Conservation (phyloP, 2,888 invertebrate species). For the Acrobasis suavella region DNA sequence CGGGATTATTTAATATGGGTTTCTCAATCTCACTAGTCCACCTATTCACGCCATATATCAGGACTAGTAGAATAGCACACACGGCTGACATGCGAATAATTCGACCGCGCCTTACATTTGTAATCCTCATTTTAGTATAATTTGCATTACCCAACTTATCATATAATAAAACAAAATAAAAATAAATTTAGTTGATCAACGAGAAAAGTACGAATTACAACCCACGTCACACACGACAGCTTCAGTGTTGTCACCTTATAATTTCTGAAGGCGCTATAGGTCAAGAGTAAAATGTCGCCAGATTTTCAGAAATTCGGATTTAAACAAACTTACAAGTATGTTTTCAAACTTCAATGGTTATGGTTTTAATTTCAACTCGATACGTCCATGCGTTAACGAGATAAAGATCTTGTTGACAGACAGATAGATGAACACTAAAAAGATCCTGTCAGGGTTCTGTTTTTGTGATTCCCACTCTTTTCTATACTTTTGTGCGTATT, state of each 20-base stretch:
- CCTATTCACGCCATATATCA: slow-evolving; percentile 84
- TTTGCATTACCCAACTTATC: slow-evolving; percentile 35
- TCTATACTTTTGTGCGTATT: no score
- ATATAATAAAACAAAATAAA: slow-evolving; percentile 11
- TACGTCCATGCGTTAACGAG: no score
- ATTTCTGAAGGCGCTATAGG: no score
- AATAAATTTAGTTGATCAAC: background rate
- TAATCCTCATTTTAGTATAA: slow-evolving; percentile 79
- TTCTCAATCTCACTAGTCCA: slow-evolving; percentile 79
- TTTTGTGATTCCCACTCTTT: no score
- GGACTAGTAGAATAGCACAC: slow-evolving; percentile 78
- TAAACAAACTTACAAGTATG: no score
- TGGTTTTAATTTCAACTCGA: no score
- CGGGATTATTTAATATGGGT: slow-evolving; percentile 38
- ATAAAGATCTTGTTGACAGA: no score
- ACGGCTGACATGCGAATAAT: slow-evolving; percentile 79
- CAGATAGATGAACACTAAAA: no score
- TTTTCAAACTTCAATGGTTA: no score
- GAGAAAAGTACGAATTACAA: background rate
- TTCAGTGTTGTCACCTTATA: background rate
- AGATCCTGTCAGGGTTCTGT: no score
- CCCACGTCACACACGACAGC: background rate
- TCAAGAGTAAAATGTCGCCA: no score
- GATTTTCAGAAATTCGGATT: no score
- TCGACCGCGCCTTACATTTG: slow-evolving; percentile 83